phyloP scores from a whole-genome alignment of 2,797 vertebrate genomes.

The Cynopterus sphinx region DNA sequence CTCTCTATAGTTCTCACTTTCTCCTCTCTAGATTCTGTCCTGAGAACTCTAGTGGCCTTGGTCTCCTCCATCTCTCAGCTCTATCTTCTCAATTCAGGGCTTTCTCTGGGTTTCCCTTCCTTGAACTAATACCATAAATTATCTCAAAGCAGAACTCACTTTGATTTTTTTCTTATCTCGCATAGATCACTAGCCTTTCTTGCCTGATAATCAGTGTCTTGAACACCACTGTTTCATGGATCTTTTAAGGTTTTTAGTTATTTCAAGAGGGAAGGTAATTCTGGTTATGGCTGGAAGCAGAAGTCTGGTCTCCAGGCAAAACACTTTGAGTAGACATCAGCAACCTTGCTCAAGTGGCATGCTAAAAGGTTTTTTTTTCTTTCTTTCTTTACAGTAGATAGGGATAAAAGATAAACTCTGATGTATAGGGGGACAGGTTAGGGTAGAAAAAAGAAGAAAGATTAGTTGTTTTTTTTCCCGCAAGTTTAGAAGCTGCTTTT shows the following conservation, averaged over 20 bases:
- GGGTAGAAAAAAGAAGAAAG: background rate
- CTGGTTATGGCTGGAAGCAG: background rate
- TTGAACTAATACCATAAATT: background rate
- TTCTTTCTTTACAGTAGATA: background rate
- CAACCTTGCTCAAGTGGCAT: background rate
- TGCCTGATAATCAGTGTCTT: background rate
- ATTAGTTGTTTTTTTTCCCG: background rate
- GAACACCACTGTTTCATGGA: background rate
- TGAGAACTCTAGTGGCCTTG: background rate
- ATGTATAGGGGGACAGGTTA: background rate
- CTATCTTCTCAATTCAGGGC: background rate
- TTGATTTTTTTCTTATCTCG: background rate
- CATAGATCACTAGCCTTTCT: background rate
- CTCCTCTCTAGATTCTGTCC: background rate
- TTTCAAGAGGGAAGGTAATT: background rate
- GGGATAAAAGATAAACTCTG: background rate
- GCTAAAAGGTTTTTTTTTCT: background rate
- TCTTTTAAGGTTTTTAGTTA: background rate
- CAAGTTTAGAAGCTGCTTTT: background rate
- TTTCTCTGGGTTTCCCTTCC: background rate
- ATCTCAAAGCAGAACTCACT: background rate
- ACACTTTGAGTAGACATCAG: background rate
- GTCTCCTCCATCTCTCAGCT: background rate
- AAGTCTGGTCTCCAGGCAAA: background rate
- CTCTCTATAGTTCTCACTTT: background rate